These are phyloP conservation scores for Tragelaphus imberbis DNA, from an alignment of 2,113 vertebrate species.

Conservation along the genomic window DNA sequence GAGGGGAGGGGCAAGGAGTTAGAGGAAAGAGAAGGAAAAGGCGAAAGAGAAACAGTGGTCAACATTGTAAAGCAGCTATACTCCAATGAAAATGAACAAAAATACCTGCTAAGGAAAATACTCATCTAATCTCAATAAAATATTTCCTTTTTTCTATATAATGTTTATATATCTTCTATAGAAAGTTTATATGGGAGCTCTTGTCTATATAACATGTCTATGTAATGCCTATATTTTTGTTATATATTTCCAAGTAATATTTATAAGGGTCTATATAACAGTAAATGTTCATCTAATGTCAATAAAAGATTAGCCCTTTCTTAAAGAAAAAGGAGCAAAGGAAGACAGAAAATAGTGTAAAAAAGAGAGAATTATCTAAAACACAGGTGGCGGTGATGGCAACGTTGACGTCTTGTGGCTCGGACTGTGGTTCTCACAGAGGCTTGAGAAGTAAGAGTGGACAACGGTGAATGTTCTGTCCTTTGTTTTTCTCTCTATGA, in stretches of 20 bases:
- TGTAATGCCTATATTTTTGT: neutral
- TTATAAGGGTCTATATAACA: neutral
- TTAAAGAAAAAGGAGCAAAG: neutral
- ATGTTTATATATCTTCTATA: neutral
- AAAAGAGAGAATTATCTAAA: neutral
- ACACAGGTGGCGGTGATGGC: neutral
- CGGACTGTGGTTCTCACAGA: neutral
- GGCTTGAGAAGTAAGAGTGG: neutral
- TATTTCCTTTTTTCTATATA: neutral
- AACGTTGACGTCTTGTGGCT: rapidly evolving
- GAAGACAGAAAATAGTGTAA: neutral
- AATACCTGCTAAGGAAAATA: neutral
- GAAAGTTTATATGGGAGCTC: neutral
- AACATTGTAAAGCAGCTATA: neutral
- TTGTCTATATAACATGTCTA: neutral
- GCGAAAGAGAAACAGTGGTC: neutral
- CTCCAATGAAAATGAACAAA: neutral
- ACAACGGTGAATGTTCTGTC: neutral
- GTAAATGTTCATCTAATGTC: neutral
- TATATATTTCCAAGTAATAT: neutral
- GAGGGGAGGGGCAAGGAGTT: neutral
- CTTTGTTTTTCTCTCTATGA: neutral
- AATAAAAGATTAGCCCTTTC: neutral
- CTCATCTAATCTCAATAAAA: neutral
- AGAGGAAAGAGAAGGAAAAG: neutral